Percentiles rank a stretch among this genome's conserved stretches.
These are phyloP conservation scores for Chaenodraco wilsoni DNA, from an alignment of 2,797 vertebrate genomes.

Conservation along the genomic window DNA sequence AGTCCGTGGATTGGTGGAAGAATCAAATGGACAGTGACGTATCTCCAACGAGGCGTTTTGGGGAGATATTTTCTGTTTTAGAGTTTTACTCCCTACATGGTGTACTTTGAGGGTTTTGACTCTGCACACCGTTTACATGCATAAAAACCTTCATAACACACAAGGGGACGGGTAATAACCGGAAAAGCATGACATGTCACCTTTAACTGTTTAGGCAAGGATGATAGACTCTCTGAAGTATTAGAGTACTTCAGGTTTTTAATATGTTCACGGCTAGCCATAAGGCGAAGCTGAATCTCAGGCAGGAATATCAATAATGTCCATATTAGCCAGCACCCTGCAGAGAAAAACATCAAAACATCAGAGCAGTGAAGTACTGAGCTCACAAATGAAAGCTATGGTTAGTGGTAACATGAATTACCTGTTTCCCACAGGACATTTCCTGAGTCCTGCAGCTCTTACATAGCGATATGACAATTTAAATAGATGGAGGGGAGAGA, in stretches of 20 bases:
- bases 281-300: constrained; percentile 30
- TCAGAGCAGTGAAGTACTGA: constrained; percentile 38
- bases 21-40: too few species aligned
- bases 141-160: too few species aligned
- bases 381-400: constrained; percentile 41
- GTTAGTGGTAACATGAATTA: constrained; percentile 30
- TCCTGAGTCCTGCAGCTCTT: constrained; percentile 31
- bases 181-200: too few species aligned
- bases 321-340: constrained; percentile 41
- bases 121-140: too few species aligned
- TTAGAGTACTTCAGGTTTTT: constrained; percentile 8
- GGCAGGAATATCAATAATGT: constrained; percentile 46
- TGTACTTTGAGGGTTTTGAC: too few species aligned
- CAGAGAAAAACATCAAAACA: constrained; percentile 58
- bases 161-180: too few species aligned
- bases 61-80: too few species aligned
- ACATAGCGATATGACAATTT: constrained; percentile 54
- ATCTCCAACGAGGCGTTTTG: too few species aligned
- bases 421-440: constrained; percentile 14
- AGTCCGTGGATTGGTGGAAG: too few species aligned
- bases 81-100: too few species aligned
- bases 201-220: background rate
- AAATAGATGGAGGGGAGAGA: constrained; percentile 27
- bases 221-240: background rate
- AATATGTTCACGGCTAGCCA: constrained; percentile 11